phyloP scores from a whole-genome alignment of 1,140 invertebrate species.

The Myzus persicae region DNA sequence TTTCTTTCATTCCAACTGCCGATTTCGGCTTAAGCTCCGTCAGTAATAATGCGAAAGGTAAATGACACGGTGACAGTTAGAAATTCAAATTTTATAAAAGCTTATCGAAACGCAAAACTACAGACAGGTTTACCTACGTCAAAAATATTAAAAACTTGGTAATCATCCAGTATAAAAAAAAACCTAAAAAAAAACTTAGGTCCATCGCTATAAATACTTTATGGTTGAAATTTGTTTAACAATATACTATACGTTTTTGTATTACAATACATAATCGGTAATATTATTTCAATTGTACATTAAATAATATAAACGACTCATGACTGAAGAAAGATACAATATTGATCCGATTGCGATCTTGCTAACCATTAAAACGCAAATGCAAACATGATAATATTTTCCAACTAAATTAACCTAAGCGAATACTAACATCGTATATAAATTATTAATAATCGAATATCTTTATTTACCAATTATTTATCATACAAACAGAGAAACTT shows the following conservation, averaged over 20 bases:
- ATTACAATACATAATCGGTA: background rate
- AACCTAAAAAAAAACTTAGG: no score
- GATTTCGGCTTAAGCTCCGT: background rate
- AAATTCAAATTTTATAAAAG: background rate
- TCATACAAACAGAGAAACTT: background rate
- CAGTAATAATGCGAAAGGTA: background rate
- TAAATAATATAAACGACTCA: background rate
- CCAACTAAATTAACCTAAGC: background rate
- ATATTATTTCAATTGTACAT: background rate
- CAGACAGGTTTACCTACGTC: background rate
- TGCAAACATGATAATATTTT: background rate
- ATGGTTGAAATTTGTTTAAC: background rate
- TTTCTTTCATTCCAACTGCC: background rate
- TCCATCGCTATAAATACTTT: background rate
- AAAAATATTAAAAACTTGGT: background rate
- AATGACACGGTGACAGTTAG: background rate
- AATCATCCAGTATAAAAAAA: background rate
- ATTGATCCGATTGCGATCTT: background rate
- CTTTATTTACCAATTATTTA: background rate
- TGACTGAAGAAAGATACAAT: background rate
- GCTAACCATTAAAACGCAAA: background rate
- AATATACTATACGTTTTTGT: background rate
- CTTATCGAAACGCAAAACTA: background rate
- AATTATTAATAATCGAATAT: background rate
- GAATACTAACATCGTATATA: background rate